Base-by-base conservation (phyloP, 2,888 invertebrate species). In the Hedya salicella region DNA sequence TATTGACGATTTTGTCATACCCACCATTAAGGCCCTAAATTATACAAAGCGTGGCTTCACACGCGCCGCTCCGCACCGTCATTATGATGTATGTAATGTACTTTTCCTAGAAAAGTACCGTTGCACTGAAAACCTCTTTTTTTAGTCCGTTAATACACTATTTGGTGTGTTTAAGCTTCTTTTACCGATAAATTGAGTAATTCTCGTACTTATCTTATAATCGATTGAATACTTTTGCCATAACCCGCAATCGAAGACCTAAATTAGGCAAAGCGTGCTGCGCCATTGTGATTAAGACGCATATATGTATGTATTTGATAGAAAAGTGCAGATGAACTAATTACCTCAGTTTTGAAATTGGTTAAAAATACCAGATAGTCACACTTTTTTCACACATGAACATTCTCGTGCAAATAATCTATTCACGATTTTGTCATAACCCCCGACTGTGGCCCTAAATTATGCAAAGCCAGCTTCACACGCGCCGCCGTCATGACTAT, bases 401-500 rank as follows among this genome's bases (percentile, higher is more conserved):
- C 9, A 36, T 36, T 44, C 4, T 19, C 44, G n/a, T n/a, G 11
- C 17, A 17, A 16, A 48, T 17, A 50, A 19, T 42, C 30, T 42
- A 52, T 61, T 30, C 9, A n/a, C 9, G 9, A 62, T 62, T 50
- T 59, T 16, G 52, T 46, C 25, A 46, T 25, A 30, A 30, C 25
- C 13, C 19, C 21, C 13, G 46, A 60, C 36, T 21, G 42, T 46
- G 48, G 17, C 48, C 53, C 40, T 40, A 30, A 39, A 54, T 61
- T 48, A 65, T 66, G 49, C 53, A 61, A 59, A 53, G 25, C 17
- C 25, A 3, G 13, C 60, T 61, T 66, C 65, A 66, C 42, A 61
- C 32, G 52, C 16, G 52, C 65, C 60, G 52, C 16, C 36, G 21
- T 25, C 25, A 25, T 25, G 25, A 25, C 39, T 13, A 50, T 16